These are phyloP conservation scores for Drosophila kokeensis DNA, from an alignment of 2,888 invertebrate species.

Conservation along the genomic window DNA sequence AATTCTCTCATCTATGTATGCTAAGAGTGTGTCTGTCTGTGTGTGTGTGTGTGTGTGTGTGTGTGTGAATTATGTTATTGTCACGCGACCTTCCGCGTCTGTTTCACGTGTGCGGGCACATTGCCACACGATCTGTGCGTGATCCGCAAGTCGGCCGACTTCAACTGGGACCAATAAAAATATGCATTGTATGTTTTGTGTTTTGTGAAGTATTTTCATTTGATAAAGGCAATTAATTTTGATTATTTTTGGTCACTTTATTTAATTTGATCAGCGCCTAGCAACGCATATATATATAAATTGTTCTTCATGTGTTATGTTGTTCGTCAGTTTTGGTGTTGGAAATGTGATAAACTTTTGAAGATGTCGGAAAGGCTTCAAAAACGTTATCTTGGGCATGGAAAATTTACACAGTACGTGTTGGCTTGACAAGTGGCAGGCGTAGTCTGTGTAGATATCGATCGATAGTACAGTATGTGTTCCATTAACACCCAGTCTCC, in stretches of 20 bases:
- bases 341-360: constrained; percentile 62
- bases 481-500: constrained; percentile 60
- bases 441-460: not conserved
- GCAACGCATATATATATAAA: constrained; percentile 18
- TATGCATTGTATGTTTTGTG: constrained; percentile 27
- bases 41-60: not conserved
- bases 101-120: constrained; percentile 60
- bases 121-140: constrained; percentile 65
- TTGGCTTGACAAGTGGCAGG: constrained; percentile 2
- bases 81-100: constrained; percentile 72
- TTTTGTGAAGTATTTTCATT: constrained; percentile 25
- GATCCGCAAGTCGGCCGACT: constrained; percentile 62
- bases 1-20: not conserved
- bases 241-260: constrained; percentile 32
- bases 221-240: constrained; percentile 56
- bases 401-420: constrained; percentile 50
- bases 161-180: constrained; percentile 23
- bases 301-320: not conserved
- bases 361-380: constrained; percentile 59
- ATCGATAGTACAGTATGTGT: constrained; percentile 1
- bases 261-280: constrained; percentile 38
- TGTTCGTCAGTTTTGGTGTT: constrained; percentile 27
- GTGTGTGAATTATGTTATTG: constrained; percentile 61
- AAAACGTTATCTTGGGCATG: constrained; percentile 47
- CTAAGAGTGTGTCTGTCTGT: not conserved